phyloP scores from a whole-genome alignment of 2,888 invertebrate species.

The Polydrusus cervinus region DNA sequence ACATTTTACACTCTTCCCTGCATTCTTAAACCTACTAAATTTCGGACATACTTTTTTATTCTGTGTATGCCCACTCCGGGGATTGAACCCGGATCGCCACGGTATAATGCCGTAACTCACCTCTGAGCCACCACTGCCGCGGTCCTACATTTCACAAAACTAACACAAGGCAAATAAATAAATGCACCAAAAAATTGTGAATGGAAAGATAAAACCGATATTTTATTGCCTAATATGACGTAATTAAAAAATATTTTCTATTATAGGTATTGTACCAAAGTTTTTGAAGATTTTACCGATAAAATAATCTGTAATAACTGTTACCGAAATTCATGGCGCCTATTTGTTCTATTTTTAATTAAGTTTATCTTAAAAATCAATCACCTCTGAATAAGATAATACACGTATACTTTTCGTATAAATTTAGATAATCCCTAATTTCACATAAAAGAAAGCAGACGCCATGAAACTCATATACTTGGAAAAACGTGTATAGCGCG shows the following conservation, averaged over 20 bases:
- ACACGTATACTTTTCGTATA: constrained; percentile 24
- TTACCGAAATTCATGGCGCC: constrained; percentile 24
- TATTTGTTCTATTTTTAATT: constrained; percentile 27
- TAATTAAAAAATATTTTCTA: constrained; percentile 1
- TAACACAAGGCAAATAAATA: no score
- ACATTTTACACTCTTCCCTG: no score
- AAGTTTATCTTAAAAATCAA: constrained; percentile 36
- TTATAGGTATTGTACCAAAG: background rate
- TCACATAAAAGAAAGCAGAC: constrained; percentile 33
- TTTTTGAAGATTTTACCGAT: background rate
- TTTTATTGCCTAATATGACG: background rate
- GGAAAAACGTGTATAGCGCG: constrained; percentile 15
- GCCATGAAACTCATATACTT: constrained; percentile 17
- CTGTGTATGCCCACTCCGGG: no score
- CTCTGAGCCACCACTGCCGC: no score
- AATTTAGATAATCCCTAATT: constrained; percentile 39
- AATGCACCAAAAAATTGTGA: no score
- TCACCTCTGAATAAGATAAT: constrained; percentile 32
- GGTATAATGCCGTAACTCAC: no score
- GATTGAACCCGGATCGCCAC: no score
- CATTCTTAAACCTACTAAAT: no score
- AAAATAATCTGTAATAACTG: constrained; percentile 1
- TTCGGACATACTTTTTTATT: no score
- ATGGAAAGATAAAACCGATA: no score
- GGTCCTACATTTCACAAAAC: no score